Evolutionary conservation across 2,113 vertebrate genomes (phyloP).

Genomic region (Ammodytes dubius): DNA sequence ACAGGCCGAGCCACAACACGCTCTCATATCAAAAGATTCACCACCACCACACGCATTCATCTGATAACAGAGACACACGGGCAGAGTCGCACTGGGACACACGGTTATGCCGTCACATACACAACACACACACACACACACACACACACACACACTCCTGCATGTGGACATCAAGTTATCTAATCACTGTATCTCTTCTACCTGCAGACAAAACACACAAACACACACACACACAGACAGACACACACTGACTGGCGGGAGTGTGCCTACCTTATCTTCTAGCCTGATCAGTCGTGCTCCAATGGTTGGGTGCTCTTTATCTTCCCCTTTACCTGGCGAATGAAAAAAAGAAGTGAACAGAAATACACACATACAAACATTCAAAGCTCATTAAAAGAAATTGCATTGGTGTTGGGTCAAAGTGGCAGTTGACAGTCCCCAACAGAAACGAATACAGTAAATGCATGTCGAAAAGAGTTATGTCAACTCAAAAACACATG

Average conservation of each 20-base stretch:
- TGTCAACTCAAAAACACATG: neutral
- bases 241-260: slow-evolving; percentile 8
- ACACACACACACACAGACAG: slow-evolving; percentile 10
- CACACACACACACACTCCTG: neutral
- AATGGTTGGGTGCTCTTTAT: slow-evolving; percentile 90
- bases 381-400: neutral
- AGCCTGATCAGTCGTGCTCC: slow-evolving; percentile 91
- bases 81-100: neutral
- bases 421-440: slow-evolving; percentile 14
- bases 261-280: slow-evolving; percentile 90
- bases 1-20: slow-evolving; percentile 40
- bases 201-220: slow-evolving; percentile 36
- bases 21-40: slow-evolving; percentile 32
- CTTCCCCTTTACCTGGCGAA: slow-evolving; percentile 88
- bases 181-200: slow-evolving; percentile 39
- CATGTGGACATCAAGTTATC: slow-evolving; percentile 10
- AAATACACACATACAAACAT: neutral
- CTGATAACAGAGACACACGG: slow-evolving; percentile 45
- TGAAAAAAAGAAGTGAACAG: neutral
- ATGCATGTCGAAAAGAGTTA: slow-evolving; percentile 7
- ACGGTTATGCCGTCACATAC: slow-evolving; percentile 8
- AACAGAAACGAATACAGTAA: neutral
- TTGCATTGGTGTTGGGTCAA: neutral
- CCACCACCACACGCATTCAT: slow-evolving; percentile 31
- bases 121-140: slow-evolving; percentile 6